These are phyloP conservation scores for Florisuga fusca DNA, from an alignment of 2,797 vertebrate genomes.

Conservation along the genomic window DNA sequence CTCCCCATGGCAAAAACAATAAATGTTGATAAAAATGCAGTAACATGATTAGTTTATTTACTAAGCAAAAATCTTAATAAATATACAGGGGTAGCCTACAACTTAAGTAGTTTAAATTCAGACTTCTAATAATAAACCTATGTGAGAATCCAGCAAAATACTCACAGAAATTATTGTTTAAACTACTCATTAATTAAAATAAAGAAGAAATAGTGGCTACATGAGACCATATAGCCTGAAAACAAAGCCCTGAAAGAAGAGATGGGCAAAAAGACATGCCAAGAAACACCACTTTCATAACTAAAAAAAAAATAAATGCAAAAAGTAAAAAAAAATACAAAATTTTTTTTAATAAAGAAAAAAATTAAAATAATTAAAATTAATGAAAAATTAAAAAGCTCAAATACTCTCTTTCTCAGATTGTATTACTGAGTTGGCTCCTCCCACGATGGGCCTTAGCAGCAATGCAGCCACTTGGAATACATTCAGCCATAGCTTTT, in stretches of 20 bases:
- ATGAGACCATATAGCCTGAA: background rate
- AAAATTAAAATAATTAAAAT: too few species aligned
- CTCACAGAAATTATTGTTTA: background rate
- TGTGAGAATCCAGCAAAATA: background rate
- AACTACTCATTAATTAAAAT: background rate
- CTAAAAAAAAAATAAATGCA: fast-evolving
- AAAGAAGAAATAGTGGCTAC: background rate
- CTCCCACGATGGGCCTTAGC: background rate
- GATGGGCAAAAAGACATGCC: background rate
- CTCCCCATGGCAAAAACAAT: background rate
- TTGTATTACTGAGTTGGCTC: background rate
- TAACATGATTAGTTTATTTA: background rate
- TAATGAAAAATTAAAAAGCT: background rate
- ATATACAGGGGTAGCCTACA: background rate
- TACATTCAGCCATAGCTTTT: background rate
- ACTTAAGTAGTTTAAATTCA: background rate
- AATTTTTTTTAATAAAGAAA: too few species aligned
- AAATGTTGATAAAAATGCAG: background rate
- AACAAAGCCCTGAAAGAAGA: background rate
- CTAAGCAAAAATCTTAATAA: background rate
- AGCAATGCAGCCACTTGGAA: slow-evolving; percentile 4
- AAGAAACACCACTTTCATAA: background rate
- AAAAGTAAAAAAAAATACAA: too few species aligned
- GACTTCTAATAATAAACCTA: background rate
- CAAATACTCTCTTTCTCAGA: background rate